Base-by-base conservation (phyloP, 1,140 invertebrate genomes). In the Diabrotica virgifera region DNA sequence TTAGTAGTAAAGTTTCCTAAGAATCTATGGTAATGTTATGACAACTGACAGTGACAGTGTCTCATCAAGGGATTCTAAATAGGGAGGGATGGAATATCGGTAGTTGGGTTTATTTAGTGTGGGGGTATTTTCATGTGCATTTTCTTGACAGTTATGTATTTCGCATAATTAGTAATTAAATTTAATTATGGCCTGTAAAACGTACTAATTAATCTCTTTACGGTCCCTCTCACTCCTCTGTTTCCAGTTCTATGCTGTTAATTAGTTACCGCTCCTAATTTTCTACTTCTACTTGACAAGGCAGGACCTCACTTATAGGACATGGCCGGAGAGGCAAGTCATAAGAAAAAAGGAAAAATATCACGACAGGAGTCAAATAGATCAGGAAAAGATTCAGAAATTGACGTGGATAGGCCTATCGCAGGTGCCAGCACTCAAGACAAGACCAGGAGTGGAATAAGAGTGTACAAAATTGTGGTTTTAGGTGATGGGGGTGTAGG, bases 391-490 rank as follows among this genome's bases (percentile, higher is more conserved):
- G 73, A 76, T 59, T 72, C 76, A 8, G 77, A 77, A 36, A 75
- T 76, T 64, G 77, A 77, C 59, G 58, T 62, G 5, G 75, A 78
- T 55, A 72, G 69, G 36, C 65, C 67, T 14, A 69, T 73, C 40
- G 80, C 80, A 68, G 71, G 70, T 51, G 67, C 53, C n/a, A 74
- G 76, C 35, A 76, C 80, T 62, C 77, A 82, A 37, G 81, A 81
- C 55, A 85, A 85, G 67, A 82, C 81, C 63, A 81, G 86, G 68
- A 82, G 88, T 71, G 89, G 89, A 70, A 83, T 90, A 60, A 84
- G 90, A 65, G 88, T 92, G 51, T 92, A 92, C 80, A 92, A 92
- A 78, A 91, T 93, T 71, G 91, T 92, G 59, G 90, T 93, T 67
- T 82, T 92, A 10, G 91, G 91, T 40, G 91, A 92, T 78, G 90